phyloP scores from a whole-genome alignment of 2,797 vertebrate genomes.

The Tangara arthus region DNA sequence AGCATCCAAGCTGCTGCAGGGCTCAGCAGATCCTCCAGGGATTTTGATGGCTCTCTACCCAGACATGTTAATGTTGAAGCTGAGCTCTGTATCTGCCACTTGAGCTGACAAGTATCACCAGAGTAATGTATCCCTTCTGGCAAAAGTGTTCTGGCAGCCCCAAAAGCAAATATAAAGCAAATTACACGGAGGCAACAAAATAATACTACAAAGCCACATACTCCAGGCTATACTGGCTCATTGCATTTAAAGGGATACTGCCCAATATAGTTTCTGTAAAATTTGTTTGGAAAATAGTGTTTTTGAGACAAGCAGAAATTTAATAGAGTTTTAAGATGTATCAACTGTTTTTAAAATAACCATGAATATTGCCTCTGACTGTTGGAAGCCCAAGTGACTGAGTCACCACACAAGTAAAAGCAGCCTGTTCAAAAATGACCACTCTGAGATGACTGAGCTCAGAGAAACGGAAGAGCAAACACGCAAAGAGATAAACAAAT shows the following conservation, averaged over 20 bases:
- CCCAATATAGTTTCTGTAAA: not conserved
- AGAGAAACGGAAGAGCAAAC: not conserved
- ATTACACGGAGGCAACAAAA: slow-evolving; percentile 15
- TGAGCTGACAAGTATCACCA: not conserved
- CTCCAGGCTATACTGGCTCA: not conserved
- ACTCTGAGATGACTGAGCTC: not conserved
- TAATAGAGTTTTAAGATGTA: not conserved
- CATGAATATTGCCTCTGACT: not conserved
- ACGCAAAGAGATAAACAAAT: not conserved
- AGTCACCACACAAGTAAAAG: not conserved
- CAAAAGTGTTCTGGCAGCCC: slow-evolving; percentile 66
- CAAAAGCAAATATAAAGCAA: slow-evolving; percentile 40
- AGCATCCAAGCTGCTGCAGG: not conserved
- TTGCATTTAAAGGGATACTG: slow-evolving; percentile 71
- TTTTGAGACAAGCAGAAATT: not conserved
- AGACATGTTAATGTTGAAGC: not conserved
- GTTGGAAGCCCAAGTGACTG: not conserved
- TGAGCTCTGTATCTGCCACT: not conserved
- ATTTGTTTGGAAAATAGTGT: not conserved
- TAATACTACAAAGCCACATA: slow-evolving; percentile 31
- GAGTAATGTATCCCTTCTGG: not conserved
- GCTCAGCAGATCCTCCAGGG: not conserved
- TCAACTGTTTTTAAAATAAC: not conserved
- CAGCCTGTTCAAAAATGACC: not conserved
- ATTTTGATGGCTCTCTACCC: not conserved